These are phyloP conservation scores for Huso huso DNA, from an alignment of 2,797 vertebrate genomes.

Conservation along the genomic window DNA sequence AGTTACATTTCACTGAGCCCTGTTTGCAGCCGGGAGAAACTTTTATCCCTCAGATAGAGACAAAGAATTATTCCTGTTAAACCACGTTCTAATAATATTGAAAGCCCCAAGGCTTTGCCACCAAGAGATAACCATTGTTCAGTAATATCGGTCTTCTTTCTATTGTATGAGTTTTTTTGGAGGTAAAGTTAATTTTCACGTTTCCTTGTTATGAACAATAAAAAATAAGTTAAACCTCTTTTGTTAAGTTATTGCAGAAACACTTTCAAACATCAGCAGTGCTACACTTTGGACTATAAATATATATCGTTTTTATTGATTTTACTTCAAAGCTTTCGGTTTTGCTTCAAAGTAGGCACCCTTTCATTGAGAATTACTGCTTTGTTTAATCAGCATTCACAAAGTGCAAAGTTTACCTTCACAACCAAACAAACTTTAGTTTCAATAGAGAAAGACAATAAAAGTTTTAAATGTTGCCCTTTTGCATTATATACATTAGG, in stretches of 20 bases:
- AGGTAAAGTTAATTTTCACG: not conserved
- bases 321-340: no score
- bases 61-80: slow-evolving; percentile 25
- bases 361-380: no score
- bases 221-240: no score
- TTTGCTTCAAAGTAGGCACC: no score
- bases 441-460: not conserved
- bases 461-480: not conserved
- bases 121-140: slow-evolving; percentile 45
- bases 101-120: slow-evolving; percentile 34
- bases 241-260: no score
- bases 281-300: no score
- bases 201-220: no score
- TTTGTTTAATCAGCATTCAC: no score
- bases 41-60: slow-evolving; percentile 12
- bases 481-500: not conserved
- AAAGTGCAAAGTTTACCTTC: not conserved
- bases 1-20: no score
- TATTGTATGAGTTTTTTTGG: slow-evolving; percentile 32
- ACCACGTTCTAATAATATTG: slow-evolving; percentile 36
- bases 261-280: no score
- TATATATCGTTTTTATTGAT: no score
- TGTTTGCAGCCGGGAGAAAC: not conserved
- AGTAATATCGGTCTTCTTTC: slow-evolving; percentile 33
- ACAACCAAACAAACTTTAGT: not conserved